Evolutionary conservation across 2,888 invertebrate genomes (phyloP), one percentile per base, ranked within the genome.

Genomic region (Eudemis profundana): DNA sequence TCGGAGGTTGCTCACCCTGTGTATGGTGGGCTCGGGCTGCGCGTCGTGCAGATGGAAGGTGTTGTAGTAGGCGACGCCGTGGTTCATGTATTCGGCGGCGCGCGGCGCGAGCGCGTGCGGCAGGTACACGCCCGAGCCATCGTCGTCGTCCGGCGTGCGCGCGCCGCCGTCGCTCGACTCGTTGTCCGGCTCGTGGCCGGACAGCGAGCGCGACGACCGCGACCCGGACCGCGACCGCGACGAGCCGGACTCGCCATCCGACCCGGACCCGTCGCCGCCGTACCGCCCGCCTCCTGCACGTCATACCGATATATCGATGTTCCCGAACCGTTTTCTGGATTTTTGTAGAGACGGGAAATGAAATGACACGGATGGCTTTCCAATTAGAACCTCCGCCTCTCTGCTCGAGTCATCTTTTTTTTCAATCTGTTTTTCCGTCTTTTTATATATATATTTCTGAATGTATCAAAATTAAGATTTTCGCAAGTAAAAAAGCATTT

Each of bases 131-230:
- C 92, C 93, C 19, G 92, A 92, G 38, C 92, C 92, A 85, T 95
- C 95, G 47, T 95, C 95, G 71, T 95, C 95, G 85, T 95, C 95
- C 0, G 95, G 92, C 36, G 92, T 92, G 2, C 92, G 81, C 66
- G 95, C 95, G 44, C 95, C 95, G 71, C 95, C 95, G 87, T 95
- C 95, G 0, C 95, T 95, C 74, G 95, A 95, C 87, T 95, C 95
- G 86, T 95, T 95, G 82, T 95, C 95, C 54, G 95, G 95, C 79
- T 95, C 95, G 86, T 95, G 95, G 0, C 95, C 95, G 57, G 95
- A 95, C 50, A 95, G 83, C 53, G 95, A 95, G 15, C 94, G 94
- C 69, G 96, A 96, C 72, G 29, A 29, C 7, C 29, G 33, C 17
- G 89, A 88, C 10, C 74, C 81, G 0, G 96, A 94, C 8, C 29